Evolutionary conservation across 2,888 invertebrate species (phyloP).

Genomic region (Ctenicera cuprea): DNA sequence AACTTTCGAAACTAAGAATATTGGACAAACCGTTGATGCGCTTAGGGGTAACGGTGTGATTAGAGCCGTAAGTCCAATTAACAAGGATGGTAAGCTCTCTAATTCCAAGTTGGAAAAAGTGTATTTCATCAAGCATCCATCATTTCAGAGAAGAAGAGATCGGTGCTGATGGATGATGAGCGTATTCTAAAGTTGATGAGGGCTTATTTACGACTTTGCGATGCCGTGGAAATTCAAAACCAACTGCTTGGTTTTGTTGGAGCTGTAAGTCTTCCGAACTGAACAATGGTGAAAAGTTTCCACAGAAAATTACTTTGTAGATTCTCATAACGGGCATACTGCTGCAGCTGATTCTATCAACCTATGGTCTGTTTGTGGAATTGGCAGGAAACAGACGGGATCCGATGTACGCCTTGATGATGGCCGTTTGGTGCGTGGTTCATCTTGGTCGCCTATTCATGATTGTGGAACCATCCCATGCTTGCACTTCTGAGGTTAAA

Average conservation of each 20-base stretch:
- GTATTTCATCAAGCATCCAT: background rate
- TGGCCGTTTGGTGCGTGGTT: conserved; percentile 15
- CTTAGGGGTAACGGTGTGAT: background rate
- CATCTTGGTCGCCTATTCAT: conserved; percentile 12
- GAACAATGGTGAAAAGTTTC: background rate
- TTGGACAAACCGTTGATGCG: background rate
- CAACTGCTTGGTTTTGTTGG: conserved; percentile 22
- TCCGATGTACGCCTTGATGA: conserved; percentile 5
- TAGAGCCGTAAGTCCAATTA: background rate
- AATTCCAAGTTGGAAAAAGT: background rate
- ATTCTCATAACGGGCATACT: conserved; percentile 23
- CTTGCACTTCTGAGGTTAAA: conserved; percentile 12
- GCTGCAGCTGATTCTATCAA: conserved; percentile 17
- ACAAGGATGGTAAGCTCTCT: background rate
- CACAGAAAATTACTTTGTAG: background rate
- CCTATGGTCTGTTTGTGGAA: conserved; percentile 20
- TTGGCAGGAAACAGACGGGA: conserved; percentile 14
- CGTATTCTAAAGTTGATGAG: conserved; percentile 28
- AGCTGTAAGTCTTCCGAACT: conserved; percentile 8
- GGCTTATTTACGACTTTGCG: conserved; percentile 21
- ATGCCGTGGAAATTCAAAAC: conserved; percentile 34
- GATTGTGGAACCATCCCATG: conserved; percentile 27
- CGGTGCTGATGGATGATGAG: background rate
- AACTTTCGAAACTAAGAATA: conserved; percentile 7
- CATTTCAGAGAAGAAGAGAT: background rate